Percentiles rank a stretch among this genome's conserved stretches.
Evolutionary conservation across 2,113 vertebrate species (phyloP).

Genomic region (Odobenus rosmarus): DNA sequence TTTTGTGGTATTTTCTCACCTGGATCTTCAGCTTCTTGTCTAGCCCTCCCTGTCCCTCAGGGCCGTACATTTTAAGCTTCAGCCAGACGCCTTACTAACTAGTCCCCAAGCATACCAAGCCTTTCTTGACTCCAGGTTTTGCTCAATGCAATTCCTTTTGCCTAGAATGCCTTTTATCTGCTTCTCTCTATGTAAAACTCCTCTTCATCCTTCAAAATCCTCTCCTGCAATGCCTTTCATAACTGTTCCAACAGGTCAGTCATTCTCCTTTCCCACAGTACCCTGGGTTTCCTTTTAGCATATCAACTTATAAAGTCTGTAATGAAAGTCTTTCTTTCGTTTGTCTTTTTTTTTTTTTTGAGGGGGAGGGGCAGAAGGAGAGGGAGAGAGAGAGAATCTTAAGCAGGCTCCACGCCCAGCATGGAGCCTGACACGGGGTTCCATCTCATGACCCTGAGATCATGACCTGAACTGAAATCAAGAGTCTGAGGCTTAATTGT

Average conservation of each 20-base stretch:
- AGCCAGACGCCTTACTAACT: neutral
- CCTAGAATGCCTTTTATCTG: neutral
- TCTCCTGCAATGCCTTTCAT: neutral
- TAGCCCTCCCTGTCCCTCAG: neutral
- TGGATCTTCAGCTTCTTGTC: neutral
- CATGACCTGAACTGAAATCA: neutral
- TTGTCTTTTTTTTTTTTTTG: too few species aligned
- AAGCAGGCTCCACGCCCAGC: neutral
- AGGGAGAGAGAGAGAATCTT: neutral
- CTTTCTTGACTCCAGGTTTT: neutral
- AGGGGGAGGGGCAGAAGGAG: neutral
- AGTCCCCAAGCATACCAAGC: neutral
- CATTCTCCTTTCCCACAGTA: neutral
- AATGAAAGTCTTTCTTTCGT: neutral
- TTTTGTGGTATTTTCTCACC: neutral
- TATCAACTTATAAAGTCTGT: neutral
- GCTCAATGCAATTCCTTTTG: neutral
- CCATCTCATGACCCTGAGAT: neutral
- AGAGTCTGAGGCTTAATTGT: neutral
- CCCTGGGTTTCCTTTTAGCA: neutral
- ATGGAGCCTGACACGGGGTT: neutral
- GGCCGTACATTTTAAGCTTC: neutral
- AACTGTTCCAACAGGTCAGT: neutral
- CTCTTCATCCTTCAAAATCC: slow-evolving; percentile 50
- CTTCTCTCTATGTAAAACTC: neutral